Percentiles rank a stretch among this genome's conserved stretches.
Evolutionary conservation across 1,140 invertebrate genomes (phyloP).

Genomic region (Rhyzopertha dominica): DNA sequence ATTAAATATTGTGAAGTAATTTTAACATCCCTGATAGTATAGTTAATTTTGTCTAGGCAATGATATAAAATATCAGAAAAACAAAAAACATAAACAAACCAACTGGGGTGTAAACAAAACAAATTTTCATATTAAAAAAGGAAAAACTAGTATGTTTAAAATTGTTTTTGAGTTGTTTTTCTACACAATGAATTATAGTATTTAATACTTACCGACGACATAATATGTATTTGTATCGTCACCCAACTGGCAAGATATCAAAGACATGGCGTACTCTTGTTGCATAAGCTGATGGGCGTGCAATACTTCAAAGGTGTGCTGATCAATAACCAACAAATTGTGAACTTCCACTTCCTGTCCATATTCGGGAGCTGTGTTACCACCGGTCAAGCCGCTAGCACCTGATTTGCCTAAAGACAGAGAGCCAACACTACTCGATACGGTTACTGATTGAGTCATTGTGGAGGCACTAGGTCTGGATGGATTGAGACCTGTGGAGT

Average conservation of each 20-base stretch:
- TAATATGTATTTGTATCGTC: slow-evolving; percentile 91
- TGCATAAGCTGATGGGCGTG: slow-evolving; percentile 88
- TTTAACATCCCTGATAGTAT: too few relatives aligned
- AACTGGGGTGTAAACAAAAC: too few relatives aligned
- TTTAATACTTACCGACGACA: slow-evolving; percentile 68
- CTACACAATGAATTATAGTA: too few relatives aligned
- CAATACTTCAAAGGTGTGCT: slow-evolving; percentile 95
- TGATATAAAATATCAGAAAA: too few relatives aligned
- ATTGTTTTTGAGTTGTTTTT: too few relatives aligned
- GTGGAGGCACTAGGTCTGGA: slow-evolving; percentile 74
- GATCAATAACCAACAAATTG: slow-evolving; percentile 89
- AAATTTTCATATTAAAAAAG: too few relatives aligned
- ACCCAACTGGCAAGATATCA: slow-evolving; percentile 85
- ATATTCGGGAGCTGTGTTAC: slow-evolving; percentile 48
- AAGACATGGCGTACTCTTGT: slow-evolving; percentile 82
- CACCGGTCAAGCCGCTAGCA: slow-evolving; percentile 22
- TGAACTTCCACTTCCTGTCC: slow-evolving; percentile 88
- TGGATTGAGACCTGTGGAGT: slow-evolving; percentile 61
- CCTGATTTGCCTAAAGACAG: slow-evolving; percentile 45
- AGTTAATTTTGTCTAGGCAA: too few relatives aligned
- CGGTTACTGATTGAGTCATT: slow-evolving; percentile 57
- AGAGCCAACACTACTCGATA: slow-evolving; percentile 46
- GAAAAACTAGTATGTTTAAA: too few relatives aligned
- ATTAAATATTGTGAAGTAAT: too few relatives aligned
- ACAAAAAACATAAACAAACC: too few relatives aligned